phyloP scores from a whole-genome alignment of 2,113 vertebrate species.

The Trematomus loennbergii region DNA sequence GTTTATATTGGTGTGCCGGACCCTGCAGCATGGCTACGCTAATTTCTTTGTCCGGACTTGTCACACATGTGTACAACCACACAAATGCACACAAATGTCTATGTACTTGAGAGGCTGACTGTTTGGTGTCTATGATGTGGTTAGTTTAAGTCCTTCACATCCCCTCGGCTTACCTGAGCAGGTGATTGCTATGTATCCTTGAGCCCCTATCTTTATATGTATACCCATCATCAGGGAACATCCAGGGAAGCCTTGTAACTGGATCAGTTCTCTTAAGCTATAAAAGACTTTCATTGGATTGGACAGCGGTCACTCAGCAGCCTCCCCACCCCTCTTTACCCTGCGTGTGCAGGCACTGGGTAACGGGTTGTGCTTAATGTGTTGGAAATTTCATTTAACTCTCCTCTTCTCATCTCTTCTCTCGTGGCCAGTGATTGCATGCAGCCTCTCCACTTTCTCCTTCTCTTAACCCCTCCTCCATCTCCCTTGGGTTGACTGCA shows the following conservation, averaged over 20 bases:
- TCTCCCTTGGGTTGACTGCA: conserved; percentile 40
- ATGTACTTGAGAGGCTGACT: conserved; percentile 40
- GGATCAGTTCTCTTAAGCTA: conserved; percentile 44
- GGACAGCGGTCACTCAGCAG: conserved; percentile 43
- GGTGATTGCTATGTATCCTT: conserved; percentile 18
- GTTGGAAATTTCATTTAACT: conserved; percentile 77
- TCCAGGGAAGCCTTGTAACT: conserved; percentile 47
- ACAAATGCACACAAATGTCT: not conserved
- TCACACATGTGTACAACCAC: not conserved
- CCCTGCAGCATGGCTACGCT: not conserved
- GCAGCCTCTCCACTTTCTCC: conserved; percentile 45
- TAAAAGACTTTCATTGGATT: conserved; percentile 56
- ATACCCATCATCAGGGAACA: conserved; percentile 25
- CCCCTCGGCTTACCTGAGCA: conserved; percentile 16
- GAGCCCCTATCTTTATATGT: conserved; percentile 27
- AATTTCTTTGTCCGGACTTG: conserved; percentile 27
- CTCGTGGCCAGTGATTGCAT: conserved; percentile 61
- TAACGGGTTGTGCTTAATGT: conserved; percentile 72
- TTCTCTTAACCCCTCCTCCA: not conserved
- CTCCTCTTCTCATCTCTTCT: conserved; percentile 57
- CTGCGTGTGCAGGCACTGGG: conserved; percentile 54
- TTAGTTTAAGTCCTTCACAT: conserved; percentile 31
- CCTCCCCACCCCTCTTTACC: conserved; percentile 11
- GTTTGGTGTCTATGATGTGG: conserved; percentile 11
- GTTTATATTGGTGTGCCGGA: conserved; percentile 23